Evolutionary conservation across 1,140 invertebrate species (phyloP), one percentile per base, ranked within the genome.

Genomic region (Uloborus diversus): DNA sequence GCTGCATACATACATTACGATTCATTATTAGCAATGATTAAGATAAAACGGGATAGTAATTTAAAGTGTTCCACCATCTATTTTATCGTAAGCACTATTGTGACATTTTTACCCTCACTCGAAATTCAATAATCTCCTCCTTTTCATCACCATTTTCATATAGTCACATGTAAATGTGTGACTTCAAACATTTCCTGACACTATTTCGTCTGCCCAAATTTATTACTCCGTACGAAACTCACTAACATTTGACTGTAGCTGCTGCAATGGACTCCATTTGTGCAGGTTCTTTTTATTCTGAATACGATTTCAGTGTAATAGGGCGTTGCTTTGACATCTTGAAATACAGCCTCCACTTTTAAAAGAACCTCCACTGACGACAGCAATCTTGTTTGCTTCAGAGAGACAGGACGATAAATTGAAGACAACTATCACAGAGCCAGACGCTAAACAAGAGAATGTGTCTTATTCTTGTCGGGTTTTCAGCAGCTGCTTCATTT

Each of bases 381-480:
- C 64, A 62, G 71, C 42, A 75, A 75, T 75, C 71, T 75, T 64
- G 71, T 75, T 75, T 75, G 57, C 57, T 51, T 27, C 59, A n/a
- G 35, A 23, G 47, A 64, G 71, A 64, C 71, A 75, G 71, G 42
- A 75, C 71, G 71, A 75, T 75, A 62, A 75, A 75, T 75, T 75
- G 71, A 42, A 51, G 71, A 73, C 69, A 73, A 73, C 69, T 73
- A 73, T 61, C 69, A 37, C 47, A 28, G 23, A 27, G 32, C 56
- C 33, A 28, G 53, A 64, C 28, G 37, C 57, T 64, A 64, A 75
- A 75, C 57, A 62, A 73, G 57, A 25, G 37, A 20, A 62, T 61
- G 37, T 30, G 20, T 73, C 27, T 59, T n/a, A 20, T 30, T 73
- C 56, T 71, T 59, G 56, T 28, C 23, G 32, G 28, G 37, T 61